Evolutionary conservation across 2,797 vertebrate genomes (phyloP).

Genomic region (Enteromius trimaculatus): DNA sequence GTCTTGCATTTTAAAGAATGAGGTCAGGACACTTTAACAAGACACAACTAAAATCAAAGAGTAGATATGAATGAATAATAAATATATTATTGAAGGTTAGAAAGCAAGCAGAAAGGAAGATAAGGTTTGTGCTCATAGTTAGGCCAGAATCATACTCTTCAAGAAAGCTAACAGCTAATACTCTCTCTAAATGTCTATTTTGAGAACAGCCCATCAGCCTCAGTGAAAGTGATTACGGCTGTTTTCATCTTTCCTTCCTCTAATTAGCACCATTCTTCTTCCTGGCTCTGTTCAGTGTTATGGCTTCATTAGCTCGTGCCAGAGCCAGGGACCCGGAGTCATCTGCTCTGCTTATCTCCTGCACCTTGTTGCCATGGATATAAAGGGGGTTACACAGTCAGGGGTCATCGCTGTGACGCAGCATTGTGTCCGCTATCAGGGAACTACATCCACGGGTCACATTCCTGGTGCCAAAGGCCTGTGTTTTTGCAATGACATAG

Average conservation of each 20-base stretch:
- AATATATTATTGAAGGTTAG: slow-evolving; percentile 4
- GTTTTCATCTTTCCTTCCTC: slow-evolving; percentile 33
- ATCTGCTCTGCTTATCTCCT: slow-evolving; percentile 35
- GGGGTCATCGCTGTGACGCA: slow-evolving; percentile 47
- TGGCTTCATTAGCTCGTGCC: slow-evolving; percentile 46
- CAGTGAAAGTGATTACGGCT: background rate
- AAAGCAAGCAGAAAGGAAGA: background rate
- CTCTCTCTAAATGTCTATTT: background rate
- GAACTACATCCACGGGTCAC: slow-evolving; percentile 32
- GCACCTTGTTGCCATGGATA: slow-evolving; percentile 40
- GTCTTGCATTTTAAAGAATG: slow-evolving; percentile 10
- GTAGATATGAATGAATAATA: slow-evolving; percentile 5
- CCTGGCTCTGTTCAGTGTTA: slow-evolving; percentile 53
- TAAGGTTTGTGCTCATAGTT: background rate
- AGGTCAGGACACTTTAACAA: slow-evolving; percentile 9
- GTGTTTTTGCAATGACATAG: background rate
- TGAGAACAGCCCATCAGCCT: slow-evolving; percentile 7
- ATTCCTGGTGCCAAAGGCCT: slow-evolving; percentile 15
- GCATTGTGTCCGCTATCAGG: slow-evolving; percentile 42
- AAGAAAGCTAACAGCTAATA: background rate
- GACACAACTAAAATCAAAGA: slow-evolving; percentile 17
- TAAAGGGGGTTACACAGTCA: slow-evolving; percentile 44
- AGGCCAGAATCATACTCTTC: background rate
- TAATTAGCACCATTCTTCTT: slow-evolving; percentile 59
- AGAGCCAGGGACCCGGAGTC: slow-evolving; percentile 31